Base-by-base conservation (phyloP, 2,888 invertebrate genomes). In the Cyclophora punctaria region DNA sequence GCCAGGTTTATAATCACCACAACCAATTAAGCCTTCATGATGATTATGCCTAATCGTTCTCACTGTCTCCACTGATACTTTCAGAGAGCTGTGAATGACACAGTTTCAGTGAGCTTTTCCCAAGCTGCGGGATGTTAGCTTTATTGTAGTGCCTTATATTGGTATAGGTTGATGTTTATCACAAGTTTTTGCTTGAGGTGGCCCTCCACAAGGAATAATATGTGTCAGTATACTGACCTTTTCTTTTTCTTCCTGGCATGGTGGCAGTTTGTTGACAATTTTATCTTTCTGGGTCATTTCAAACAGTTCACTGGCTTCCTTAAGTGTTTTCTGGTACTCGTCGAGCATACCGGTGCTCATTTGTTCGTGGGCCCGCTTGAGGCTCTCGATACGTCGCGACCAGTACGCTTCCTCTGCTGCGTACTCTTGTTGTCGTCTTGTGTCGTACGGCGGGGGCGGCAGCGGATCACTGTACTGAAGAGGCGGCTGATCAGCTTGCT, bases 331-430 rank as follows among this genome's bases (percentile, higher is more conserved):
- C 52, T 86, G 79, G 60, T 86, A 88, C 61, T 88, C 87, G 52
- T 72, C 52, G 34, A 78, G 74, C 88, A 88, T 87, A 47, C 78
- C 73, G 41, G 71, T 72, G 56, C 78, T 84, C 48, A 88, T 83
- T 66, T 83, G 83, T 46, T 85, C 84, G 40, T 88, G 86, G 53
- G 81, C 75, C 42, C 83, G 66, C 57, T 86, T 87, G 7, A 88
- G 67, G 53, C 73, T 71, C 56, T 88, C 87, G 58, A 88, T 87
- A 7, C 88, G 76, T 33, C 77, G 75, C 4, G 80, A 66, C 88
- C 88, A 88, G 66, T 88, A 88, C 3, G 80, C 84, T 58, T 88
- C 88, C 48, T 88, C 88, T 2, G 83, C 79, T 5, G 77, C 80
- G 35, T 72, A 63, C 5, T 86, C 81, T 40, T 78, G 71, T 35